These are phyloP conservation scores for Tenebrio molitor DNA, from an alignment of 1,140 invertebrate species.

Conservation along the genomic window DNA sequence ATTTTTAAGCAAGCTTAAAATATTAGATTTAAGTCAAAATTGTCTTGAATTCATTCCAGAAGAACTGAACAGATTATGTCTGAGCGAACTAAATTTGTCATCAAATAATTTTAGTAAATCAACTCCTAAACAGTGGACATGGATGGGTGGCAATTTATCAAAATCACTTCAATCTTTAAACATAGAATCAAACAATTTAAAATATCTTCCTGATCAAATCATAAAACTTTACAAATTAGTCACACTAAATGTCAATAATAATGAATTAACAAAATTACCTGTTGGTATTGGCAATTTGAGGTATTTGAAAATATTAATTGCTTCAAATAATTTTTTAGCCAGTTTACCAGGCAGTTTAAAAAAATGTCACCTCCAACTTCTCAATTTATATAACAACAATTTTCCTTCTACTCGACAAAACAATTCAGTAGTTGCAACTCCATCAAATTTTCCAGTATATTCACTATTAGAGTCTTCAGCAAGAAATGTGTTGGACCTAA, in stretches of 20 bases:
- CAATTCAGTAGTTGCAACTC: constrained; percentile 49
- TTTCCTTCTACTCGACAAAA: constrained; percentile 60
- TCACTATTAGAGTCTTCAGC: constrained; percentile 58
- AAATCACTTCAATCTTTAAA: constrained; percentile 69
- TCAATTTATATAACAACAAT: constrained; percentile 72
- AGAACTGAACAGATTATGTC: constrained; percentile 77
- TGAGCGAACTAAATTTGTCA: constrained; percentile 79
- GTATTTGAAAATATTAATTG: constrained; percentile 58
- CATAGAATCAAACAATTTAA: constrained; percentile 74
- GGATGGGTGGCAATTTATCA: constrained; percentile 71
- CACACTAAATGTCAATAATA: constrained; percentile 70
- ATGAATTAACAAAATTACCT: constrained; percentile 70
- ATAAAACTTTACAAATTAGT: constrained; percentile 72
- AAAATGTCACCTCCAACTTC: constrained; percentile 68
- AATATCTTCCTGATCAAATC: constrained; percentile 72
- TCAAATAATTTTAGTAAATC: constrained; percentile 77
- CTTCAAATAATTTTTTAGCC: constrained; percentile 71
- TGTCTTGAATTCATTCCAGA: constrained; percentile 79
- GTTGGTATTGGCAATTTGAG: constrained; percentile 62
- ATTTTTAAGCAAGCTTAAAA: constrained; percentile 73
- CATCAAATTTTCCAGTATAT: constrained; percentile 53
- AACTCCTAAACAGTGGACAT: constrained; percentile 72
- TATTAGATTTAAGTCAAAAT: constrained; percentile 85
- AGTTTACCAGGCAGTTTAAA: constrained; percentile 72
- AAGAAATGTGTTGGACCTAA: constrained; percentile 60